Conservation (phyloP, 2,113 vertebrate species). For the Microtus pennsylvanicus region DNA sequence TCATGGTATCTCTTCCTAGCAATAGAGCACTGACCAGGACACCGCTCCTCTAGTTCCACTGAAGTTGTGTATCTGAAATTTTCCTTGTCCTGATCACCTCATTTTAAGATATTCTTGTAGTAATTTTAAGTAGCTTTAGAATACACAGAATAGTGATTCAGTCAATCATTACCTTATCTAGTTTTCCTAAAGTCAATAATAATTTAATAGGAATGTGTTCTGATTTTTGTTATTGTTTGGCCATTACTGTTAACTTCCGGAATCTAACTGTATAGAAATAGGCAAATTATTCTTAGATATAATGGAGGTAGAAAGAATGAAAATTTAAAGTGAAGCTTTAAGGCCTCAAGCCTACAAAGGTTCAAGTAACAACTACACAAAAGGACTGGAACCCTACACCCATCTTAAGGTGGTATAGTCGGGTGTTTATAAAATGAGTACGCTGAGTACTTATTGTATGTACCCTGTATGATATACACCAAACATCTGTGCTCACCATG, state of each 20-base stretch:
- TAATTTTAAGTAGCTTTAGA: conserved; percentile 30
- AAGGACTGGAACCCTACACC: neutral
- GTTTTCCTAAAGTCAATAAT: neutral
- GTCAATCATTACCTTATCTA: conserved; percentile 4
- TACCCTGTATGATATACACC: neutral
- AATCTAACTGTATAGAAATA: conserved; percentile 24
- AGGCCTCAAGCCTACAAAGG: neutral
- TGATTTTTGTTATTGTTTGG: neutral
- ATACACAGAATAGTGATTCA: conserved; percentile 36
- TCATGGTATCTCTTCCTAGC: neutral
- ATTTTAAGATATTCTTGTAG: neutral
- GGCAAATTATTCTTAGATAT: conserved; percentile 11
- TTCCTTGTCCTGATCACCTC: neutral
- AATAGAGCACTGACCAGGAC: neutral
- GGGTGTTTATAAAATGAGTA: neutral
- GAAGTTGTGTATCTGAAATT: conserved; percentile 1
- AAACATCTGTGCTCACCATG: neutral
- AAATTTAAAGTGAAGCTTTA: conserved; percentile 39
- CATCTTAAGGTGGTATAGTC: neutral
- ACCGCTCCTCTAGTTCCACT: neutral
- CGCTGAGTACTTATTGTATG: neutral
- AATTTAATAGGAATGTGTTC: conserved; percentile 19
- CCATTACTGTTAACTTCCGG: conserved; percentile 2
- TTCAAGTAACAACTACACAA: neutral
- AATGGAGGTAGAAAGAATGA: conserved; percentile 1